These are phyloP conservation scores for Sternarchorhynchus goeldii DNA, from an alignment of 2,797 vertebrate genomes.

Conservation along the genomic window DNA sequence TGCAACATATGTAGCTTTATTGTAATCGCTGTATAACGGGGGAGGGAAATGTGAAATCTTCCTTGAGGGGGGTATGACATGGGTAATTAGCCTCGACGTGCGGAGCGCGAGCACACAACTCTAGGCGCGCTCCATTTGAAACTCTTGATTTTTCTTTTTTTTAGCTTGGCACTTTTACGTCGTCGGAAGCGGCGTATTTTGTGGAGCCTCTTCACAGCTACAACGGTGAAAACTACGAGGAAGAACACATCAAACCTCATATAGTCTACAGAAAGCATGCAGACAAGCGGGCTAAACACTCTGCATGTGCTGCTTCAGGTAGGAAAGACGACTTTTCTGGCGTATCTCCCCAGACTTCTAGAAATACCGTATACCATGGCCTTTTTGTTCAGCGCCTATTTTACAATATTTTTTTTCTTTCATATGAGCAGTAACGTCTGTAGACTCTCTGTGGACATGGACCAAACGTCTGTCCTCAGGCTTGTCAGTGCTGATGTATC, in stretches of 20 bases:
- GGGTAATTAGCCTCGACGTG: slow-evolving; percentile 52
- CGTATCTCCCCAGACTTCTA: too few relatives aligned
- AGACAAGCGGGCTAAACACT: slow-evolving; percentile 68
- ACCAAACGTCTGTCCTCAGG: too few relatives aligned
- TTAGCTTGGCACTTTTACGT: slow-evolving; percentile 96
- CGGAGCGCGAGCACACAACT: slow-evolving; percentile 42
- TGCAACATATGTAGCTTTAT: slow-evolving; percentile 53
- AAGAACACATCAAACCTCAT: slow-evolving; percentile 96
- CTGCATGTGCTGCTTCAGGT: slow-evolving; percentile 90
- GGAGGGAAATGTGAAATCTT: slow-evolving; percentile 36
- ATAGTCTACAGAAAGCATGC: slow-evolving; percentile 86
- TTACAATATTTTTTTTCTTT: neutral
- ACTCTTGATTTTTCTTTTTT: slow-evolving; percentile 47
- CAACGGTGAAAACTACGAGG: slow-evolving; percentile 86
- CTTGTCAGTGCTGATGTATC: too few relatives aligned
- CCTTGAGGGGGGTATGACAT: slow-evolving; percentile 29
- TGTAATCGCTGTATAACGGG: slow-evolving; percentile 39
- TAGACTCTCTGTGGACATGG: too few relatives aligned
- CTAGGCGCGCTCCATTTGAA: slow-evolving; percentile 48
- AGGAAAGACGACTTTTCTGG: slow-evolving; percentile 45
- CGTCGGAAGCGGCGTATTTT: slow-evolving; percentile 94
- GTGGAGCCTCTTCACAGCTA: slow-evolving; percentile 90
- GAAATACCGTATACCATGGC: too few relatives aligned
- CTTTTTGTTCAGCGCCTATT: neutral
- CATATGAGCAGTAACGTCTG: neutral